Evolutionary conservation across 2,888 invertebrate genomes (phyloP).

Genomic region (Crossocerus cetratus): DNA sequence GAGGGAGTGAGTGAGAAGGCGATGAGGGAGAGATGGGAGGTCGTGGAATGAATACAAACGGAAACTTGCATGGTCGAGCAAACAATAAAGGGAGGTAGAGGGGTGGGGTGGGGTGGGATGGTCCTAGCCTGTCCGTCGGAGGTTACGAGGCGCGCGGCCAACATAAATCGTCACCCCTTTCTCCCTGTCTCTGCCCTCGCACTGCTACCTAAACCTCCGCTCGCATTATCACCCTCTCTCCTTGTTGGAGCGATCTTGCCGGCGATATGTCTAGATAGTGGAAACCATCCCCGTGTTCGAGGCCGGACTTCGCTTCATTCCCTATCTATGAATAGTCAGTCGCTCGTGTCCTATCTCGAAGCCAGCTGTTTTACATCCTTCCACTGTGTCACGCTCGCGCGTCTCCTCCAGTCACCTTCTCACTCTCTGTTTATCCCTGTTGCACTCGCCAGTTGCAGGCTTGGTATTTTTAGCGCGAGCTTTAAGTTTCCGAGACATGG

Average conservation of each 20-base stretch:
- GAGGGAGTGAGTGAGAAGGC: too few relatives aligned
- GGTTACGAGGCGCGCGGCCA: constrained; percentile 29
- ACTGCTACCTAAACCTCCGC: too few relatives aligned
- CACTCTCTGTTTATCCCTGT: too few relatives aligned
- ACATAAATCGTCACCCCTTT: constrained; percentile 32
- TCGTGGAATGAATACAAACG: constrained; percentile 12
- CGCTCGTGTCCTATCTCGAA: too few relatives aligned
- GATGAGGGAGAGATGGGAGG: not conserved
- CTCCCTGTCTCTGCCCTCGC: constrained; percentile 3
- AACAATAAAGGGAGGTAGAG: constrained; percentile 36
- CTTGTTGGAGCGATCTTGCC: constrained; percentile 21
- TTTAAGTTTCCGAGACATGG: not conserved
- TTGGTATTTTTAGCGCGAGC: not conserved
- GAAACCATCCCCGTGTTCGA: not conserved
- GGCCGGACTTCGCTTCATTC: too few relatives aligned
- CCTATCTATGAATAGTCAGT: too few relatives aligned
- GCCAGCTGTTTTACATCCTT: too few relatives aligned
- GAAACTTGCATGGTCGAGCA: constrained; percentile 12
- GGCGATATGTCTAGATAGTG: constrained; percentile 23
- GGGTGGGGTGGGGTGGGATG: too few relatives aligned
- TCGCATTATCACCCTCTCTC: too few relatives aligned
- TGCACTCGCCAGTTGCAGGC: too few relatives aligned
- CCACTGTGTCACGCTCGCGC: too few relatives aligned
- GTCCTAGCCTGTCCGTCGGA: constrained; percentile 28
- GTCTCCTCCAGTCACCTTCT: too few relatives aligned